Evolutionary conservation across 2,888 invertebrate genomes (phyloP).

Genomic region (Machimus atricapillus): DNA sequence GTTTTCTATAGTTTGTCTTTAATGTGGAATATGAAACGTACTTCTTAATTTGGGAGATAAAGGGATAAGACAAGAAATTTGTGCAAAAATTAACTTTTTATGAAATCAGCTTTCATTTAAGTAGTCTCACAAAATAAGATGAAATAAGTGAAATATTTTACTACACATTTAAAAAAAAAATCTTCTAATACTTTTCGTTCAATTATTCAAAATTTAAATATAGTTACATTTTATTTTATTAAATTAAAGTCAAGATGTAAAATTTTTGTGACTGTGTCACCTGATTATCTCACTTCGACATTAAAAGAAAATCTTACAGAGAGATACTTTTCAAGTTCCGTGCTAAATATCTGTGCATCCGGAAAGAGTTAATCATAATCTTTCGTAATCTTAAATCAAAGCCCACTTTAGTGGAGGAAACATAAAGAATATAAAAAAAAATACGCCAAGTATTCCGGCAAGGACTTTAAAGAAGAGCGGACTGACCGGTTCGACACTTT

Average conservation of each 20-base stretch:
- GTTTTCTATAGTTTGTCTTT: no score
- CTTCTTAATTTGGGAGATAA: no score
- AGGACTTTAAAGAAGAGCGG: not conserved
- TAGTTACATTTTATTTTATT: no score
- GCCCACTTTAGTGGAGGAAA: not conserved
- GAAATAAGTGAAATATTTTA: no score
- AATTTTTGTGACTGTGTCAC: not conserved
- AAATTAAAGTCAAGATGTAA: not conserved
- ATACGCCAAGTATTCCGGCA: not conserved
- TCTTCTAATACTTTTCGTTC: no score
- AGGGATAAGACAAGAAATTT: no score
- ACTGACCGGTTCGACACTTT: slow-evolving; percentile 6
- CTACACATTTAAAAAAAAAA: no score
- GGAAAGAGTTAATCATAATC: not conserved
- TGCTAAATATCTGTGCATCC: not conserved
- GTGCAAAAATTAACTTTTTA: no score
- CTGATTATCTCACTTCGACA: not conserved
- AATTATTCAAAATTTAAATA: no score
- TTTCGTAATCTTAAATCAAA: not conserved
- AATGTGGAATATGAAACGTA: no score
- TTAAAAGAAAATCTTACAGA: not conserved
- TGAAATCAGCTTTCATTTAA: no score
- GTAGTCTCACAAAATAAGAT: no score
- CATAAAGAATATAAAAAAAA: not conserved
- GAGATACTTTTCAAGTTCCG: not conserved